These are phyloP conservation scores for Bujurquina vittata DNA, from an alignment of 2,113 vertebrate species.

Conservation along the genomic window DNA sequence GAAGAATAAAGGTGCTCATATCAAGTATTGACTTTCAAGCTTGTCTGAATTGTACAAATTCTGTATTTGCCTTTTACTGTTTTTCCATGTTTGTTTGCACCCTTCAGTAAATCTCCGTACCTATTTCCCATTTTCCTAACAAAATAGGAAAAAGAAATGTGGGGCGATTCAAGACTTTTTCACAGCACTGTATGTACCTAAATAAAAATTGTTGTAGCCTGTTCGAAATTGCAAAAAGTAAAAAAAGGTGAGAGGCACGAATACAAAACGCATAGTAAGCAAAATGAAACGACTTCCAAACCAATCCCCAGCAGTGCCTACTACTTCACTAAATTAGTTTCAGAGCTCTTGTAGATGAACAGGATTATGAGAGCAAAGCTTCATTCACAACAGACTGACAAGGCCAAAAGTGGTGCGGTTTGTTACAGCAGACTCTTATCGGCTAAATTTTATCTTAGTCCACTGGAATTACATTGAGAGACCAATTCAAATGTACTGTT, in stretches of 20 bases:
- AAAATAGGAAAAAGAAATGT: no score
- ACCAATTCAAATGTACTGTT: slow-evolving; percentile 60
- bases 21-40: no score
- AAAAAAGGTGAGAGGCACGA: background rate
- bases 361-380: slow-evolving; percentile 22
- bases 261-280: slow-evolving; percentile 4
- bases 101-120: background rate
- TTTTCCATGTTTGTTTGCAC: background rate
- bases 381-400: slow-evolving; percentile 40
- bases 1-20: no score
- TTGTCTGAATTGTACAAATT: no score
- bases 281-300: slow-evolving; percentile 30
- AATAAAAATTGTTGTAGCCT: background rate
- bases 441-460: slow-evolving; percentile 61
- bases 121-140: background rate
- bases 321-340: slow-evolving; percentile 25
- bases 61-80: no score
- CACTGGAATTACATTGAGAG: slow-evolving; percentile 53
- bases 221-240: no score
- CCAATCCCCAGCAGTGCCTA: slow-evolving; percentile 5
- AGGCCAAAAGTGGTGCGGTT: slow-evolving; percentile 39
- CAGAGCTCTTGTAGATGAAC: slow-evolving; percentile 39
- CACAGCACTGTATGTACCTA: background rate
- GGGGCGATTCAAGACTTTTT: background rate
- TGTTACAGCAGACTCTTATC: slow-evolving; percentile 43